A percentile compares a stretch with the other conserved stretches of the same genome.
These are phyloP conservation scores for Eudasyphora cyanicolor DNA, from an alignment of 2,888 invertebrate species.

Conservation along the genomic window DNA sequence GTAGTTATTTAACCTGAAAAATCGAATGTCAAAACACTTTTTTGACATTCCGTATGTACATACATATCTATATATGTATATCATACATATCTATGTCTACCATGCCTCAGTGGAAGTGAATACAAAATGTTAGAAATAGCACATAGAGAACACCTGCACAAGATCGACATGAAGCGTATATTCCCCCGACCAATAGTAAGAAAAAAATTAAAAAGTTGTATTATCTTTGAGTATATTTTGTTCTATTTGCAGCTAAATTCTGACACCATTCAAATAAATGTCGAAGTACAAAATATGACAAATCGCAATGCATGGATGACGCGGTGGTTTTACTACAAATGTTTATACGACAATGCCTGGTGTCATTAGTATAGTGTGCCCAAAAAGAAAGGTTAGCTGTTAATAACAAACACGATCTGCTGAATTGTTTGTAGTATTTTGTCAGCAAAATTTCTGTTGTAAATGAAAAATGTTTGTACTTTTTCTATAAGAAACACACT, in stretches of 20 bases:
- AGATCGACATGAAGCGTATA: slow-evolving; percentile 89
- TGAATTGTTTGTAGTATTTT: too few species aligned
- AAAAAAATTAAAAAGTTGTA: background rate
- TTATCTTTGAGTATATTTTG: background rate
- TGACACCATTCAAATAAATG: slow-evolving; percentile 73
- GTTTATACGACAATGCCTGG: slow-evolving; percentile 89
- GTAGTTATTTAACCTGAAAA: too few species aligned
- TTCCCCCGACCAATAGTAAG: slow-evolving; percentile 86
- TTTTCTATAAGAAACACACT: too few species aligned
- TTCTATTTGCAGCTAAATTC: slow-evolving; percentile 69
- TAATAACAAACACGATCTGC: too few species aligned
- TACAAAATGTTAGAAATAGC: slow-evolving; percentile 84
- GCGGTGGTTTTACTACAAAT: slow-evolving; percentile 95
- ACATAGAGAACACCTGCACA: slow-evolving; percentile 89
- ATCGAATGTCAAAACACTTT: too few species aligned
- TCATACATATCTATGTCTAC: slow-evolving; percentile 89
- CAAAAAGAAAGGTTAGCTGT: too few species aligned
- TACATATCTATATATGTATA: too few species aligned
- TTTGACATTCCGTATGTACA: too few species aligned
- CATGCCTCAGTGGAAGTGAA: slow-evolving; percentile 85
- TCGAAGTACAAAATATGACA: slow-evolving; percentile 82
- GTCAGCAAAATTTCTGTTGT: too few species aligned
- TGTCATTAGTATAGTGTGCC: too few species aligned
- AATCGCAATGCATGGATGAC: slow-evolving; percentile 87
- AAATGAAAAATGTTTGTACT: too few species aligned